phyloP scores from a whole-genome alignment of 1,140 invertebrate genomes.

The Tetragnatha versicolor region DNA sequence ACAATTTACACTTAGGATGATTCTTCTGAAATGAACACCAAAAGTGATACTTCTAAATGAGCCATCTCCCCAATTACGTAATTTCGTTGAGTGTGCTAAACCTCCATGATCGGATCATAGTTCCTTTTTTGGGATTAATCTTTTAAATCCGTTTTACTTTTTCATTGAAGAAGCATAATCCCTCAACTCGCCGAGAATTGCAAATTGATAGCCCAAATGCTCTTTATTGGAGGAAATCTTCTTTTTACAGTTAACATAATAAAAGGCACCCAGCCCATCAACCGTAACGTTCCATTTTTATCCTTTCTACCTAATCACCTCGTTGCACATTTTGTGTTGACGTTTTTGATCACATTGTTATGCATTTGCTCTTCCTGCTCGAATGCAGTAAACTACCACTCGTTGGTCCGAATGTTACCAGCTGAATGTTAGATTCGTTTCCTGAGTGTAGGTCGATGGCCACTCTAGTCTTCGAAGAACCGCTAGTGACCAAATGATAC shows the following conservation, averaged over 20 bases:
- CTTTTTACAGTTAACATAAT: not conserved
- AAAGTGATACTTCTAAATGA: too few relatives aligned
- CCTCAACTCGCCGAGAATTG: too few relatives aligned
- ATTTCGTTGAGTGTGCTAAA: too few relatives aligned
- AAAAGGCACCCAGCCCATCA: constrained; percentile 3
- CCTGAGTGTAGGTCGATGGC: not conserved
- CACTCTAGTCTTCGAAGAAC: not conserved
- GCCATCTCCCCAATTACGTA: too few relatives aligned
- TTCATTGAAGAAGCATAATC: too few relatives aligned
- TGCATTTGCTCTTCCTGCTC: constrained; percentile 30
- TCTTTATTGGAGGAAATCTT: too few relatives aligned
- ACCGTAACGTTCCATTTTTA: constrained; percentile 37
- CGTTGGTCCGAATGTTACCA: constrained; percentile 4
- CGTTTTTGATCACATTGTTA: constrained; percentile 18
- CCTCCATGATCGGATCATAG: too few relatives aligned
- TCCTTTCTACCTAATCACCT: constrained; percentile 44
- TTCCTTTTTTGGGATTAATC: too few relatives aligned
- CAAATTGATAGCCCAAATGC: too few relatives aligned
- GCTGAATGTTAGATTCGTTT: not conserved
- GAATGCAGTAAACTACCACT: not conserved
- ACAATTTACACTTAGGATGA: too few relatives aligned
- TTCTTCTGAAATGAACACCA: too few relatives aligned
- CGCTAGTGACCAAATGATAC: not conserved
- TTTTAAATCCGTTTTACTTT: too few relatives aligned
- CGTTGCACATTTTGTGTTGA: constrained; percentile 12